Conservation (phyloP, 2,888 invertebrate genomes). For the Agrenia bidenticulata region DNA sequence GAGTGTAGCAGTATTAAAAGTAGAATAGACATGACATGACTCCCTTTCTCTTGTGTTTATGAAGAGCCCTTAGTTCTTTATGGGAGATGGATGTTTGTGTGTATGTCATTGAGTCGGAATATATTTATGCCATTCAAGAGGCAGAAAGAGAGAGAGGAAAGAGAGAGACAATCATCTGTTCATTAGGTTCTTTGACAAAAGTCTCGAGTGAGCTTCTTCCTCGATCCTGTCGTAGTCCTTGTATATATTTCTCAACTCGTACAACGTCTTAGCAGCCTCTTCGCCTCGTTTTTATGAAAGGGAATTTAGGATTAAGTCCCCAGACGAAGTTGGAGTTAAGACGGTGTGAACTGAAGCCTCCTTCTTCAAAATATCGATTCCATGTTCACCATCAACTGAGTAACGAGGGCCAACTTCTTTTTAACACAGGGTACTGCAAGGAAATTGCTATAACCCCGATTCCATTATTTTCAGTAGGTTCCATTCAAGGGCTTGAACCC, state of each 20-base stretch:
- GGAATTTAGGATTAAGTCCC: background rate
- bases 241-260: too few species aligned
- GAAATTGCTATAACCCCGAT: too few species aligned
- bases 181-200: conserved; percentile 19
- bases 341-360: background rate
- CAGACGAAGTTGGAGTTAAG: background rate
- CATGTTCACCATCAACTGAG: background rate
- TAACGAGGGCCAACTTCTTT: conserved; percentile 4
- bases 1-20: too few species aligned
- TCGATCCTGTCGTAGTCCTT: background rate
- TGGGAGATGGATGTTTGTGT: too few species aligned
- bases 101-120: too few species aligned
- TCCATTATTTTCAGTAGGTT: background rate
- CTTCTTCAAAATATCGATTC: background rate
- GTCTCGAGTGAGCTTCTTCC: conserved; percentile 7
- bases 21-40: too few species aligned
- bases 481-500: too few species aligned
- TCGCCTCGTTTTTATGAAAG: background rate
- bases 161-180: conserved; percentile 23
- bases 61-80: too few species aligned
- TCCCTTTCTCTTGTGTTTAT: too few species aligned
- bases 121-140: too few species aligned
- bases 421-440: too few species aligned
- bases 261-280: too few species aligned
- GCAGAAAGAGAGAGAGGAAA: background rate